phyloP scores from a whole-genome alignment of 2,888 invertebrate genomes.

The Andrena praecox region DNA sequence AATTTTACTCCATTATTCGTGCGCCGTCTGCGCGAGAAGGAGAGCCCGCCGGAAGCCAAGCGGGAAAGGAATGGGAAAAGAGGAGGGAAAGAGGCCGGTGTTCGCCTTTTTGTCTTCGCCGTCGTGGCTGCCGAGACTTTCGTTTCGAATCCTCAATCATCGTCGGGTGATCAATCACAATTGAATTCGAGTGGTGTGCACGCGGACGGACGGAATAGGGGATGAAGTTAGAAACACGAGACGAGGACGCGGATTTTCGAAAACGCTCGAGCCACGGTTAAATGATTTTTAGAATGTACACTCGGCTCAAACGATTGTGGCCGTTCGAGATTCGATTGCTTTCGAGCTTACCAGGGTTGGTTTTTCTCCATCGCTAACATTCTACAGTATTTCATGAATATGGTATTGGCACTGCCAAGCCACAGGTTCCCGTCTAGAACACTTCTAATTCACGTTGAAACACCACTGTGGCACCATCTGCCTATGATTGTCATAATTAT shows the following conservation, averaged over 20 bases:
- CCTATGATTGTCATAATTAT: too few relatives aligned
- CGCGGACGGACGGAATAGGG: conserved; percentile 48
- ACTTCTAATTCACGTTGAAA: too few relatives aligned
- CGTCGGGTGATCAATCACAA: conserved; percentile 83
- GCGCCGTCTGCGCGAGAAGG: conserved; percentile 63
- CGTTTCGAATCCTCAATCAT: conserved; percentile 83
- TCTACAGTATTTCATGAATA: too few relatives aligned
- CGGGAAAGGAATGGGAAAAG: conserved; percentile 37
- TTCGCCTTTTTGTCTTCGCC: conserved; percentile 80
- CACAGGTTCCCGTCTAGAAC: too few relatives aligned
- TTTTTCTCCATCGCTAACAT: too few relatives aligned
- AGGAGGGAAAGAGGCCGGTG: conserved; percentile 47
- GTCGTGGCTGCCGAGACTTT: conserved; percentile 75
- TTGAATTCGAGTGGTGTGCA: conserved; percentile 79
- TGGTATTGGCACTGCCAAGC: too few relatives aligned
- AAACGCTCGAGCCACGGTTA: not conserved
- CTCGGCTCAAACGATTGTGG: too few relatives aligned
- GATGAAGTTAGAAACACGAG: conserved; percentile 35
- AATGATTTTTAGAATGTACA: not conserved
- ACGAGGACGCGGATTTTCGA: conserved; percentile 49
- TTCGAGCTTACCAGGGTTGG: too few relatives aligned
- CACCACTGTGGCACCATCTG: too few relatives aligned
- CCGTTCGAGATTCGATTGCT: too few relatives aligned
- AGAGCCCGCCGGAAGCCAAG: conserved; percentile 18
- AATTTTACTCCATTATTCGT: conserved; percentile 83